These are phyloP conservation scores for Papilio gigon DNA, from an alignment of 2,888 invertebrate species.

Conservation along the genomic window DNA sequence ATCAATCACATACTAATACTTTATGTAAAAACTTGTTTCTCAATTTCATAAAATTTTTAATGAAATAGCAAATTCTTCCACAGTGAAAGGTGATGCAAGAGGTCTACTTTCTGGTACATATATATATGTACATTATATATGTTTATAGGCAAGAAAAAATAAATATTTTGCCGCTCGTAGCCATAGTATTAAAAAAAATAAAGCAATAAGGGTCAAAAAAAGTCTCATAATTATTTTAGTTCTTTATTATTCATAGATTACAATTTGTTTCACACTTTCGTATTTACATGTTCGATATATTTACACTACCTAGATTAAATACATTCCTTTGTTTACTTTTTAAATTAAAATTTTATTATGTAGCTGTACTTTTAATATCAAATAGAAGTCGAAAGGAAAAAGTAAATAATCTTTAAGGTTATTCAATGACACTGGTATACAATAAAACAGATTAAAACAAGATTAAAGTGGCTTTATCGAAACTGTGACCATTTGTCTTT, in stretches of 20 bases:
- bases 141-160: no score
- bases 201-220: background rate
- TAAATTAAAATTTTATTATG: background rate
- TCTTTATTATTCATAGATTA: conserved; percentile 40
- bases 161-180: no score
- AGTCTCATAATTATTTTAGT: conserved; percentile 19
- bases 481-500: no score
- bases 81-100: no score
- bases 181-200: background rate
- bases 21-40: no score
- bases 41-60: no score
- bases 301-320: conserved; percentile 37
- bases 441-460: background rate
- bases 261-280: conserved; percentile 29
- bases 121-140: no score
- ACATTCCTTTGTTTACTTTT: background rate
- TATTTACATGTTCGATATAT: conserved; percentile 42
- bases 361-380: conserved; percentile 20
- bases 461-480: no score
- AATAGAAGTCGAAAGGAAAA: background rate
- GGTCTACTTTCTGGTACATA: no score
- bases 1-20: no score
- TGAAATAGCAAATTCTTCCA: no score
- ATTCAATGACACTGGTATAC: background rate
- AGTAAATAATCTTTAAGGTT: background rate